Evolutionary conservation across 2,888 invertebrate species (phyloP), one percentile per base, ranked within the genome.

Genomic region (Incurvaria masculella): DNA sequence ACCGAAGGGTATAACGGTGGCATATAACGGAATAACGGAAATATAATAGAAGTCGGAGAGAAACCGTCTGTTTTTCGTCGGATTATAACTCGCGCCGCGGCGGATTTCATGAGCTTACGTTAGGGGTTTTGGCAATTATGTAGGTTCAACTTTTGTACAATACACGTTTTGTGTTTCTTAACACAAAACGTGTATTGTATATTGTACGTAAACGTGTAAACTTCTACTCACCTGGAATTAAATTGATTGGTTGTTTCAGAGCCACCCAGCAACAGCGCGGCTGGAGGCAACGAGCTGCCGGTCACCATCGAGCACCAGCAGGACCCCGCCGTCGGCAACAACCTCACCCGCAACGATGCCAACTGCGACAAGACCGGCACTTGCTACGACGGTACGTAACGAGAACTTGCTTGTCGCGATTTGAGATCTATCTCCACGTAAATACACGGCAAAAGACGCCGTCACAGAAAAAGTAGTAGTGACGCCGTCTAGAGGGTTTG

Each of bases 341-440:
- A 90, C 62, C 69, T 89, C 57, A 89, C 89, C 4, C 82, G 88
- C 57, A 86, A 83, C 59, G 89, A 90, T 63, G 88, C 89, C 45
- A 94, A 94, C 72, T 96, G 95, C 67, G 95, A 95, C 72, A 92
- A 93, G 64, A 94, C 93, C 48, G 95, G 95, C 65, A 94, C 94
- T 55, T 96, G 95, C 65, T 95, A 95, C 64, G 93, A 96, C 72
- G 94, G 94, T 94, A 81, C 81, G 71, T 56, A n/a, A n/a, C n/a
- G n/a, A n/a, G n/a, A n/a, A n/a, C n/a, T n/a, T n/a, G n/a, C n/a
- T n/a, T n/a, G n/a, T n/a, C n/a, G n/a, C n/a, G n/a, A n/a, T n/a
- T n/a, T n/a, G n/a, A n/a, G n/a, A n/a, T n/a, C n/a, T n/a, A n/a
- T n/a, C n/a, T n/a, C n/a, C n/a, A n/a, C n/a, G n/a, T n/a, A n/a